Evolutionary conservation across 2,797 vertebrate genomes (phyloP).

Genomic region (Hippoglossus hippoglossus): DNA sequence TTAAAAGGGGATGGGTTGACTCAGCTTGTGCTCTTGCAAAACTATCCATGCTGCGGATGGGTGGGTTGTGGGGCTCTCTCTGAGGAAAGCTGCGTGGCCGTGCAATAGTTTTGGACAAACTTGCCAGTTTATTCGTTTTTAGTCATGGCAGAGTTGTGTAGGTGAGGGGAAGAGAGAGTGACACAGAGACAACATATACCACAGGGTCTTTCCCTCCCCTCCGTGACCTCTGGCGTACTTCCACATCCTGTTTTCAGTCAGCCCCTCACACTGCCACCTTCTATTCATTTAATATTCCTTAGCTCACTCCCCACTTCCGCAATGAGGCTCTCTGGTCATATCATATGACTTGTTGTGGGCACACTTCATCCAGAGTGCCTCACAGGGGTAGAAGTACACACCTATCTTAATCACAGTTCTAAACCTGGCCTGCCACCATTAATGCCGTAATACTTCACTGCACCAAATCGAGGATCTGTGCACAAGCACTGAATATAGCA

Average conservation of each 20-base stretch:
- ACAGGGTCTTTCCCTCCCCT: conserved; percentile 44
- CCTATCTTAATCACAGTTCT: conserved; percentile 2
- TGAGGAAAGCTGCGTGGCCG: conserved; percentile 8
- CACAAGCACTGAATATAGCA: conserved; percentile 1
- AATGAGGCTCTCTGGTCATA: conserved; percentile 58
- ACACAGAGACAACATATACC: conserved; percentile 25
- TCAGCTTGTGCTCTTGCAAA: conserved; percentile 5
- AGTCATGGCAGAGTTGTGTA: conserved; percentile 5
- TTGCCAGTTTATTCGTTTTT: background rate
- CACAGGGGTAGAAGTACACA: conserved; percentile 19
- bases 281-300: conserved; percentile 70
- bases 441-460: background rate
- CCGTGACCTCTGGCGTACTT: conserved; percentile 62
- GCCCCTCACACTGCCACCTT: conserved; percentile 49
- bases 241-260: conserved; percentile 77
- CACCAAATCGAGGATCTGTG: background rate
- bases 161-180: conserved; percentile 3
- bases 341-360: conserved; percentile 64
- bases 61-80: conserved; percentile 10
- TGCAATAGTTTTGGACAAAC: conserved; percentile 11
- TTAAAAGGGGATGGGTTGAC: conserved; percentile 46
- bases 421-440: conserved; percentile 3
- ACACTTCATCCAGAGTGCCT: conserved; percentile 49
- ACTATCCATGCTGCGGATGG: conserved; percentile 27
- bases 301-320: conserved; percentile 50